Evolutionary conservation across 2,888 invertebrate genomes (phyloP).

Genomic region (Meteorus cinctellus): DNA sequence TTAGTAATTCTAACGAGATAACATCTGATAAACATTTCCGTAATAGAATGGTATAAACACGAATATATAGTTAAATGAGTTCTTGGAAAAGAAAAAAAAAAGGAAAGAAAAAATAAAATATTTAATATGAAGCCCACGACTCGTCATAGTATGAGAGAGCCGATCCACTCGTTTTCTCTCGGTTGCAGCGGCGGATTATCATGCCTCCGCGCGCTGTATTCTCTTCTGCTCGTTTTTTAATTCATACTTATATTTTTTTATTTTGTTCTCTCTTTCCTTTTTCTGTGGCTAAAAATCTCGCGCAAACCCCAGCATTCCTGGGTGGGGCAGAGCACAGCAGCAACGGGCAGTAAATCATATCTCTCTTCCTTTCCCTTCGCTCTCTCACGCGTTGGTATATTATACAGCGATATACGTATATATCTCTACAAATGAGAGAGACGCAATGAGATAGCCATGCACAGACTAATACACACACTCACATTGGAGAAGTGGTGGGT

Average conservation of each 20-base stretch:
- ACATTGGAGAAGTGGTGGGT: constrained; percentile 24
- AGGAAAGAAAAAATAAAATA: background rate
- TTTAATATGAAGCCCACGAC: background rate
- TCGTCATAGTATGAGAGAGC: constrained; percentile 28
- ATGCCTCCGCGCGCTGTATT: constrained; percentile 55
- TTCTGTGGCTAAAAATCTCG: constrained; percentile 65
- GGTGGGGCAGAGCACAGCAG: constrained; percentile 66
- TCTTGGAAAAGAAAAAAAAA: background rate
- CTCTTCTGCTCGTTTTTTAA: constrained; percentile 55
- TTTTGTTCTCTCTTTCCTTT: constrained; percentile 17
- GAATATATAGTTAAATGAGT: no score
- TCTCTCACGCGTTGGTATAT: background rate
- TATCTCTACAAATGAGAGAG: constrained; percentile 16
- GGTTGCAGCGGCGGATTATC: constrained; percentile 35
- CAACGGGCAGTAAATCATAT: constrained; percentile 53
- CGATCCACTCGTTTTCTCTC: constrained; percentile 26
- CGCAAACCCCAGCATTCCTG: constrained; percentile 71
- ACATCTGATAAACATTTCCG: no score
- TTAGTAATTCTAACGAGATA: no score
- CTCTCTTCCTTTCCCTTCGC: constrained; percentile 39
- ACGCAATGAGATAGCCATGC: constrained; percentile 24
- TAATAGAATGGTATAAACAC: no score
- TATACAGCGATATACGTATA: background rate
- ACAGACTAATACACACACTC: constrained; percentile 2
- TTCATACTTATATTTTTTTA: constrained; percentile 29